Evolutionary conservation across 2,113 vertebrate genomes (phyloP).

Genomic region (Ailuropoda melanoleuca): DNA sequence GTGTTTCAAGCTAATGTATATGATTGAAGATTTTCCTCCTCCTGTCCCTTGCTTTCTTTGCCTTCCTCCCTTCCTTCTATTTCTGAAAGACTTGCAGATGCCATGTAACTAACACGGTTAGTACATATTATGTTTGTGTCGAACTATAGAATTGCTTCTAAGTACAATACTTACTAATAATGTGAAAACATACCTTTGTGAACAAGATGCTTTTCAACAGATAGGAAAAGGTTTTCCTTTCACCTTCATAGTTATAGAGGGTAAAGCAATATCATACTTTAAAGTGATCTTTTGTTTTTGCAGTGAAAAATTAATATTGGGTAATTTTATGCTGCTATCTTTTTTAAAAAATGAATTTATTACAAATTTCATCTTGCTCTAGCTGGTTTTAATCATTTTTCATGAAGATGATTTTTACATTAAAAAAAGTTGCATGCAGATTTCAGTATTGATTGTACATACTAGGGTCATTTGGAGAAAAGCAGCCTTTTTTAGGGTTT

Average conservation of each 20-base stretch:
- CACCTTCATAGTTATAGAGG: neutral
- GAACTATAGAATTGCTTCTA: neutral
- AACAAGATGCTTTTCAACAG: neutral
- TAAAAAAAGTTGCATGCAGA: neutral
- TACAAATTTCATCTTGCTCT: neutral
- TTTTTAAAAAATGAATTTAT: neutral
- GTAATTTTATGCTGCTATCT: neutral
- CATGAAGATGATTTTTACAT: neutral
- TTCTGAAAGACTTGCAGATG: neutral
- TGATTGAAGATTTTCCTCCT: neutral
- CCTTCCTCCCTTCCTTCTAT: neutral
- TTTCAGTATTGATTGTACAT: neutral
- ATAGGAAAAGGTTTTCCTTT: neutral
- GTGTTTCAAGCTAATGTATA: neutral
- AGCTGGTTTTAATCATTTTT: neutral
- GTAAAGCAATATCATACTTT: neutral
- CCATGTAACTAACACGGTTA: neutral
- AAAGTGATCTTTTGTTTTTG: neutral
- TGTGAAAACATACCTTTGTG: neutral
- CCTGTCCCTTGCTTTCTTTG: neutral
- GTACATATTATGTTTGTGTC: neutral
- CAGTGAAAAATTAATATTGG: conserved; percentile 1
- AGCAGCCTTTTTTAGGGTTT: neutral
- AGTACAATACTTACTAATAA: neutral
- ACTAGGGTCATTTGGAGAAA: neutral